phyloP scores from a whole-genome alignment of 2,113 vertebrate species.

The Cyanistes caeruleus region DNA sequence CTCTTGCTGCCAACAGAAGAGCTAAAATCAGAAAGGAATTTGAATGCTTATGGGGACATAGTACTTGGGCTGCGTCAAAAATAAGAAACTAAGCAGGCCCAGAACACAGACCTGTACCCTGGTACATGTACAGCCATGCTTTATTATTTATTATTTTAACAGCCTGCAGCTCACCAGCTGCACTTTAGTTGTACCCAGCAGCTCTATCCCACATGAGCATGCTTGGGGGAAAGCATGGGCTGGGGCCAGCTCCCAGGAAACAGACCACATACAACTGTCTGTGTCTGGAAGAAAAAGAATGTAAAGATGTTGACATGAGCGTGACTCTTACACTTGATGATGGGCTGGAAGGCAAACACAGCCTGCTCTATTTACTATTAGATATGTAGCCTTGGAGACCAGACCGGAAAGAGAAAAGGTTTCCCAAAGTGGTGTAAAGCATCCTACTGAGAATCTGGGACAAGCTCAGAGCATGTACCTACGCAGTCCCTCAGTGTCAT shows the following conservation, averaged over 20 bases:
- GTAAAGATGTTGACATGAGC: background rate
- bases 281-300: background rate
- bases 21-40: background rate
- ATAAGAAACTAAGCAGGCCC: background rate
- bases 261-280: background rate
- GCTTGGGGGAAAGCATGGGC: background rate
- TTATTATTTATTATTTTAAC: too few relatives aligned
- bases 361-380: background rate
- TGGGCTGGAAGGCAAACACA: background rate
- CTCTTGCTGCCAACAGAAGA: background rate
- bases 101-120: background rate
- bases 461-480: background rate
- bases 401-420: background rate
- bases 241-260: background rate
- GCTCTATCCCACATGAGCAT: background rate
- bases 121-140: background rate
- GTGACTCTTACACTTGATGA: fast-evolving
- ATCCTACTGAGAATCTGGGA: background rate
- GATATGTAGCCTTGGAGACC: background rate
- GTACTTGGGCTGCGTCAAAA: background rate
- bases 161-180: background rate
- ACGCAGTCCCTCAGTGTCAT: background rate
- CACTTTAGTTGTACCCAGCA: background rate
- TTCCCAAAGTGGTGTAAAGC: background rate
- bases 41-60: background rate